These are phyloP conservation scores for Disparrhopalites patrizii DNA, from an alignment of 2,888 invertebrate species.

Conservation along the genomic window DNA sequence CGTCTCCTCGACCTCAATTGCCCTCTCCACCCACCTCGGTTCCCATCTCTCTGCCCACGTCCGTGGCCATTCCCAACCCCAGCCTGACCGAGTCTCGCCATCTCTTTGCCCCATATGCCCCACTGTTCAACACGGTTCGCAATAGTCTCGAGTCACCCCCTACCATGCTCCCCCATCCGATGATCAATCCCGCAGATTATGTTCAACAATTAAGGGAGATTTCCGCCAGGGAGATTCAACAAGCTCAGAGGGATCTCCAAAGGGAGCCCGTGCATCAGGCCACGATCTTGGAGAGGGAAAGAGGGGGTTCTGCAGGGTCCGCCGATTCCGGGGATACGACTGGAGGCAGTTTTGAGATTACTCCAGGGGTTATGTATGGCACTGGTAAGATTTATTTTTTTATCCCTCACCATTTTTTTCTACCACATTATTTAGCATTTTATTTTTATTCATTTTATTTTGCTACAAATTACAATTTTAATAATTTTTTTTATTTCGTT, in stretches of 20 bases:
- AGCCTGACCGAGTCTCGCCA: conserved; percentile 58
- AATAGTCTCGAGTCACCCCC: conserved; percentile 54
- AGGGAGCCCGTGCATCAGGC: background rate
- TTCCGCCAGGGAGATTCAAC: conserved; percentile 24
- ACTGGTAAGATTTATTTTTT: conserved; percentile 13
- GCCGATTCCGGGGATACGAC: conserved; percentile 36
- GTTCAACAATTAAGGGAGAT: conserved; percentile 41
- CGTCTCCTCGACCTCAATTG: conserved; percentile 50
- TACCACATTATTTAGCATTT: too few relatives aligned
- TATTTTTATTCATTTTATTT: background rate
- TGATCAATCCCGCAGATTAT: conserved; percentile 37
- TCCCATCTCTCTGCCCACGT: conserved; percentile 84
- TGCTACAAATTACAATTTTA: too few relatives aligned
- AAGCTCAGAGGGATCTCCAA: conserved; percentile 23
- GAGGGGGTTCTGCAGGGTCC: conserved; percentile 35
- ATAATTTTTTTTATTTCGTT: too few relatives aligned
- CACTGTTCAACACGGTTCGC: conserved; percentile 67
- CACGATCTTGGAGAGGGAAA: conserved; percentile 15
- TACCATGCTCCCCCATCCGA: conserved; percentile 45
- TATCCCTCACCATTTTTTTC: background rate
- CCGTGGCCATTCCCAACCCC: conserved; percentile 94
- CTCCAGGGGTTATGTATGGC: conserved; percentile 24
- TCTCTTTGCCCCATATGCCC: conserved; percentile 65
- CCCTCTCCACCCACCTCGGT: conserved; percentile 65
- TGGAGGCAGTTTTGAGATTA: conserved; percentile 24